Percentiles rank a stretch among this genome's conserved stretches.
Evolutionary conservation across 1,140 invertebrate species (phyloP).

Genomic region (Cydia amplana): DNA sequence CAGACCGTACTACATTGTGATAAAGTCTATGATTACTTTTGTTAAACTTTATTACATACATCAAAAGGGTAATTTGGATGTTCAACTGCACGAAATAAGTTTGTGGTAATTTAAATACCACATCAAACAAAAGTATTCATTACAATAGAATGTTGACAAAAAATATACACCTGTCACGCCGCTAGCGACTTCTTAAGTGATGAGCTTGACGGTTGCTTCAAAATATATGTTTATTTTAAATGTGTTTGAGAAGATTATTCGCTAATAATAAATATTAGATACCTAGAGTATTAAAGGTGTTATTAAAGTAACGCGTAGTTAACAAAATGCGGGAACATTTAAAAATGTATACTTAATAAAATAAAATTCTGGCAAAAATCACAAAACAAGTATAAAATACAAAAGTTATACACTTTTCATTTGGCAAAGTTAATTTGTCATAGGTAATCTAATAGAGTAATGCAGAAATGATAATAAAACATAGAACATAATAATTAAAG

Average conservation of each 20-base stretch:
- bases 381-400: too few relatives aligned
- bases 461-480: too few relatives aligned
- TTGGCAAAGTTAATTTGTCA: too few relatives aligned
- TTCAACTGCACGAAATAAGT: not conserved
- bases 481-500: too few relatives aligned
- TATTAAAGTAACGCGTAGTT: not conserved
- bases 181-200: not conserved
- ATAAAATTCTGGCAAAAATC: not conserved
- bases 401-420: too few relatives aligned
- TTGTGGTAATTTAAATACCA: constrained; percentile 4
- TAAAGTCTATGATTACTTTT: not conserved
- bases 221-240: not conserved
- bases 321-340: not conserved
- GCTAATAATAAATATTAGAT: not conserved
- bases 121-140: constrained; percentile 5
- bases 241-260: not conserved
- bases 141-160: constrained; percentile 9
- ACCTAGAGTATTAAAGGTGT: not conserved
- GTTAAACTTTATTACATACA: not conserved
- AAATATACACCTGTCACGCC: not conserved
- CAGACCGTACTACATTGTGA: not conserved
- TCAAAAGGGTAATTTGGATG: not conserved
- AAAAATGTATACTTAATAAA: not conserved
- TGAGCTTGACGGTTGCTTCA: not conserved
- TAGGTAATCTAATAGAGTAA: too few relatives aligned